phyloP scores from a whole-genome alignment of 1,140 invertebrate genomes.

The Calliopsis andreniformis region DNA sequence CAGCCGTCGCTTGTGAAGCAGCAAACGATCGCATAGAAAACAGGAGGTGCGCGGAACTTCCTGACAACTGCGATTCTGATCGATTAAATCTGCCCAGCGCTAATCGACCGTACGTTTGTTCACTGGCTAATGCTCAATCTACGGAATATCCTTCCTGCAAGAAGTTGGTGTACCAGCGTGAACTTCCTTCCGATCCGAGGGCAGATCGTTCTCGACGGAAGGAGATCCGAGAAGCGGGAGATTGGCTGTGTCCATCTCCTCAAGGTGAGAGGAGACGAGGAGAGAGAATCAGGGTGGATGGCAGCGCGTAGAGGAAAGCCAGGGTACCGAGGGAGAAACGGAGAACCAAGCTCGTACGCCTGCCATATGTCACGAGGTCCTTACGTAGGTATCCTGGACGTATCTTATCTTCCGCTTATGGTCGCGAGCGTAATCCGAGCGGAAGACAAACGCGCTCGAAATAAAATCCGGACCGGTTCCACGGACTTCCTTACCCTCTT shows the following conservation, averaged over 20 bases:
- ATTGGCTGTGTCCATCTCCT: slow-evolving; percentile 9
- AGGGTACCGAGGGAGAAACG: neutral
- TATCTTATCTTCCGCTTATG: slow-evolving; percentile 73
- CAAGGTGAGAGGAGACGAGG: neutral
- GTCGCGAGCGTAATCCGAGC: slow-evolving; percentile 68
- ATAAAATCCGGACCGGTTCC: slow-evolving; percentile 71
- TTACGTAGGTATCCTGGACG: slow-evolving; percentile 64
- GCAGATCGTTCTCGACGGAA: slow-evolving; percentile 29
- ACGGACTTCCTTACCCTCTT: slow-evolving; percentile 61
- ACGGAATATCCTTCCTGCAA: slow-evolving; percentile 44
- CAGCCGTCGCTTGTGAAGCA: too few relatives aligned
- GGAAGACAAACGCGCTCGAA: slow-evolving; percentile 71
- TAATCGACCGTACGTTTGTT: slow-evolving; percentile 32
- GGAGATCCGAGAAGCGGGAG: slow-evolving; percentile 26
- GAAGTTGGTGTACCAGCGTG: slow-evolving; percentile 27
- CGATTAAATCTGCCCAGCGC: slow-evolving; percentile 37
- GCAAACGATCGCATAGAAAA: neutral
- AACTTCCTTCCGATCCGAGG: slow-evolving; percentile 66
- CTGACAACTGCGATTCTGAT: slow-evolving; percentile 14
- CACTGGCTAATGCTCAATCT: slow-evolving; percentile 20
- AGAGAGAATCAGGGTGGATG: neutral
- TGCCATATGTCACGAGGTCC: slow-evolving; percentile 70
- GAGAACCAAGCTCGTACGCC: slow-evolving; percentile 52
- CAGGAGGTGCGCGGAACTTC: slow-evolving; percentile 1
- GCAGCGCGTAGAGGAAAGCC: neutral